A percentile compares a stretch with the other conserved stretches of the same genome.
Evolutionary conservation across 2,888 invertebrate genomes (phyloP).

Genomic region (Norana najaformis): DNA sequence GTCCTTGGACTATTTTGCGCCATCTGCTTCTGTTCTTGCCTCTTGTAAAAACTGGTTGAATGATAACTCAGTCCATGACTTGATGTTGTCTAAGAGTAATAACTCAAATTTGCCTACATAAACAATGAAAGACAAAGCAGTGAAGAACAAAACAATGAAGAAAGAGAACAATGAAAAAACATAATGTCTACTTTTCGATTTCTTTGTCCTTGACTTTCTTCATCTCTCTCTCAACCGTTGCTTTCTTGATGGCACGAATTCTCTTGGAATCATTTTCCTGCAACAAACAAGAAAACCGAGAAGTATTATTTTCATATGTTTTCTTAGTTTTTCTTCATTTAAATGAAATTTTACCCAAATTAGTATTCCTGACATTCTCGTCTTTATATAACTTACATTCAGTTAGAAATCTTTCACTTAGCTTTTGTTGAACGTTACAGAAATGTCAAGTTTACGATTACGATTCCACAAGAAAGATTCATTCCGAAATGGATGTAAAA

Average conservation of each 20-base stretch:
- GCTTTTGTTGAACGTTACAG: no score
- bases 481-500: background rate
- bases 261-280: slow-evolving; percentile 63
- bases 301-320: background rate
- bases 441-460: no score
- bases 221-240: slow-evolving; percentile 60
- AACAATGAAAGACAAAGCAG: no score
- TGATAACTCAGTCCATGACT: no score
- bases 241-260: slow-evolving; percentile 61
- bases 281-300: background rate
- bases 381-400: background rate
- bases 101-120: no score
- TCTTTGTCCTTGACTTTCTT: slow-evolving; percentile 61
- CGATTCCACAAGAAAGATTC: no score
- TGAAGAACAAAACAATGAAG: background rate
- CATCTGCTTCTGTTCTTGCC: no score
- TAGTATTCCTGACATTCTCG: background rate
- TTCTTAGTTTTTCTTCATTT: background rate
- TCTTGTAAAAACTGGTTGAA: no score
- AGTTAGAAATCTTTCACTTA: background rate
- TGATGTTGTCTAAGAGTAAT: no score
- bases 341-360: no score
- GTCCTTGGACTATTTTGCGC: no score
- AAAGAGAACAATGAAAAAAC: background rate
- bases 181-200: slow-evolving; percentile 54